phyloP scores from a whole-genome alignment of 64 coral and sea anemone genomes.

The Montipora sp. region DNA sequence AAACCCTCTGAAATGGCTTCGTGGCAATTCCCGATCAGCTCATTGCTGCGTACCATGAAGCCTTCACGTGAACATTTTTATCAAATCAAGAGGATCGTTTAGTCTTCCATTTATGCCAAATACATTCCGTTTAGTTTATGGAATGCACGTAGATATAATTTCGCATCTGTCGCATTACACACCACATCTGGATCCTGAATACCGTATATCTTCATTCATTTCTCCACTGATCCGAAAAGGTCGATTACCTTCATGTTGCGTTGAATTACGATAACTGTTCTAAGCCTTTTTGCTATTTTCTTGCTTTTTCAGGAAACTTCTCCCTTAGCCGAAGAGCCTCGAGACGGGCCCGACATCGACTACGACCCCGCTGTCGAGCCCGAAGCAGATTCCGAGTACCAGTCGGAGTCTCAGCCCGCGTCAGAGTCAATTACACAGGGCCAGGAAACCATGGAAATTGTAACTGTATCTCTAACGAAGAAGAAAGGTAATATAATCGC shows the following conservation, averaged over 20 bases:
- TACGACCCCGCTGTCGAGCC: background rate
- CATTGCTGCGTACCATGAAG: no score
- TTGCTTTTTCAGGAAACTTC: slow-evolving; percentile 2
- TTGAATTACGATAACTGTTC: background rate
- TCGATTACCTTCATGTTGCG: background rate
- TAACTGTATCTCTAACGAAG: slow-evolving; percentile 12
- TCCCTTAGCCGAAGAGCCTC: slow-evolving; percentile 15
- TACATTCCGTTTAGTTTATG: no score
- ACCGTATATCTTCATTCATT: background rate
- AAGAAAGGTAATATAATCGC: background rate
- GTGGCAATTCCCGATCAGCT: no score
- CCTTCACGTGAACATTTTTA: no score
- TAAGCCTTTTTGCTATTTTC: background rate
- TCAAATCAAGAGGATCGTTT: no score
- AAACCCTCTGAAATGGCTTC: no score
- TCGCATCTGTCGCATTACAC: background rate
- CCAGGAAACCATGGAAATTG: slow-evolving; percentile 33
- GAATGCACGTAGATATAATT: background rate
- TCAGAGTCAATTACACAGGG: background rate
- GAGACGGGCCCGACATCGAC: background rate
- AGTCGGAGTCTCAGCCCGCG: background rate
- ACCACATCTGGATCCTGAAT: background rate
- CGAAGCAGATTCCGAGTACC: background rate
- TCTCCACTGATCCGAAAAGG: background rate
- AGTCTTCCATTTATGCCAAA: no score